Evolutionary conservation across 2,888 invertebrate species (phyloP), one percentile per base, ranked within the genome.

Genomic region (Drosophila koepferae): DNA sequence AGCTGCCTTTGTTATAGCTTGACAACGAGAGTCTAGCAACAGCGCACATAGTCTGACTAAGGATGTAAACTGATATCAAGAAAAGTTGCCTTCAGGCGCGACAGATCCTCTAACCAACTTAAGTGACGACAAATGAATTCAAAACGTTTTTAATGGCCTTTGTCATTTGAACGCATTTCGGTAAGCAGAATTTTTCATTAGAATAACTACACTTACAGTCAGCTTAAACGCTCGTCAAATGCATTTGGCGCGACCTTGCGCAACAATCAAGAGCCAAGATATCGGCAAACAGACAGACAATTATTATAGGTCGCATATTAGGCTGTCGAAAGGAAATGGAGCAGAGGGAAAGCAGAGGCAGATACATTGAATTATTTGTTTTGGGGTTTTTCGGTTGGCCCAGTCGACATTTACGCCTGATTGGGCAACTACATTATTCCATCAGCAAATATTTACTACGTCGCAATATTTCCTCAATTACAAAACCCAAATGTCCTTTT

Each of bases 381-480:
- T 38, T 38, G 28, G 6, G 46, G 12, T 0, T 23, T 48, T 28
- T 18, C 48, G 28, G 28, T 20, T 40, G 31, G 49, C 10, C 14
- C 18, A 54, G 51, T 74, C 72, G 74, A 68, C 65, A 75, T 84
- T 81, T 63, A 75, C 84, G 79, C 79, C 70, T 81, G 70, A 83
- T 36, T 68, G 67, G 74, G 51, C 81, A 84, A 77, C 66, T 77
- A 74, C 84, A 85, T 89, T 86, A 86, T 63, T 68, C 74, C 68
- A 59, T 63, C 65, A 75, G 79, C 76, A 77, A 68, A 34, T 67
- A 67, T 68, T 63, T 63, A 53, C 51, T 64, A 48, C 63, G 18
- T 54, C 62, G 56, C 61, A 63, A 63, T 66, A 58, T 36, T 4
- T 16, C 38, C 7, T 14, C n/a, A 20, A 28, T 12, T 20, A 6